Evolutionary conservation across 2,113 vertebrate genomes (phyloP), one percentile per base, ranked within the genome.

Genomic region (Oreotrochilus melanogaster): DNA sequence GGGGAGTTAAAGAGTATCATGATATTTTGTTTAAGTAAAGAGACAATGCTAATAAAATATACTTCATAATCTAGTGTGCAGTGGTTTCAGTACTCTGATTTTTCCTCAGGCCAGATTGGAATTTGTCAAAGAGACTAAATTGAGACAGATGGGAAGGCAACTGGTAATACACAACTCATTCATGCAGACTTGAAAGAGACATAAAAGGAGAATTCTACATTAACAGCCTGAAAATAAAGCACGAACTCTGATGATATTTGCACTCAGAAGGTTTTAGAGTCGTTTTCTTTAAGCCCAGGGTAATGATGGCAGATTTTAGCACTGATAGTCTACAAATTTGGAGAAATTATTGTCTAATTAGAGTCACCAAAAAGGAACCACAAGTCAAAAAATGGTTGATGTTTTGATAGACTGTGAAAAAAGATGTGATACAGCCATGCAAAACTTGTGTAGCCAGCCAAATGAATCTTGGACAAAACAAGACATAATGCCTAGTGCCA

Each of bases 131-230:
- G 92, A 88, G 62, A 76, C 51, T 95, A 94, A 97, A 92, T 50
- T 67, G 69, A 97, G 92, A 92, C 62, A 90, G 95, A 86, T 91
- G 78, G 87, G 70, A 94, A 93, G 88, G 69, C 74, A 97, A 93
- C 74, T 96, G 75, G 60, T 81, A 95, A 95, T 87, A 93, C 48
- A 87, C 50, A 92, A 53, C 30, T 94, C 84, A 83, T 97, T 96
- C 81, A 96, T 88, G 93, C 90, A 95, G 75, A 96, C 91, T 96
- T 95, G 82, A 97, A 97, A 96, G 48, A 95, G 86, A 92, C 64
- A 81, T 89, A 76, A 95, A 97, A 95, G 85, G 73, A 89, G 72
- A 88, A 76, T 84, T 96, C 95, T 96, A 83, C 56, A 78, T 80
- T 82, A 90, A 92, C 96, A 84, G 19, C 56, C 67, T 78, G 83